Evolutionary conservation across 2,888 invertebrate species (phyloP).

Genomic region (Nomada fabriciana): DNA sequence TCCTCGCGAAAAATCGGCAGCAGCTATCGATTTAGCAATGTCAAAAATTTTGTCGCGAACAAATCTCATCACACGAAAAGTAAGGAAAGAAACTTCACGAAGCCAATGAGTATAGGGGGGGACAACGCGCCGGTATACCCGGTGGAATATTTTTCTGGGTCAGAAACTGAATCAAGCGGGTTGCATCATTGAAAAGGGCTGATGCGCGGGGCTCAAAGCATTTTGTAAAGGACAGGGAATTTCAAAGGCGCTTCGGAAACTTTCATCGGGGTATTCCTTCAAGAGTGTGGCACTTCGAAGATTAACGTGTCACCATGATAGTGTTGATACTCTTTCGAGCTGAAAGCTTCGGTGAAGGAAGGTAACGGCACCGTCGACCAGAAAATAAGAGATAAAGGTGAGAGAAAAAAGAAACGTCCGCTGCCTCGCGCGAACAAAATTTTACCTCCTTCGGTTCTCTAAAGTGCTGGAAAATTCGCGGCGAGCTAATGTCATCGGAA

Average conservation of each 20-base stretch:
- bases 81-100: conserved; percentile 1
- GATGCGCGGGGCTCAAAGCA: conserved; percentile 52
- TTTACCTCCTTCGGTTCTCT: not conserved
- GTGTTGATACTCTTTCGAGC: conserved; percentile 56
- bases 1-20: not conserved
- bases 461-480: not conserved
- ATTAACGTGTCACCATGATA: conserved; percentile 57
- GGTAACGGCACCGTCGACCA: conserved; percentile 37
- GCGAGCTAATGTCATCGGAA: not conserved
- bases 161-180: conserved; percentile 55
- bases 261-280: conserved; percentile 49
- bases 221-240: conserved; percentile 56
- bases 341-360: conserved; percentile 37
- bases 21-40: too few relatives aligned
- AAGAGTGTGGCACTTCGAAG: conserved; percentile 57
- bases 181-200: conserved; percentile 57
- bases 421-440: conserved; percentile 15
- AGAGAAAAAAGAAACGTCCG: not conserved
- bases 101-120: conserved; percentile 45
- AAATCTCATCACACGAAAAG: not conserved
- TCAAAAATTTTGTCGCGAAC: not conserved
- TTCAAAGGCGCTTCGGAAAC: conserved; percentile 58
- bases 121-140: not conserved
- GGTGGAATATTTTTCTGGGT: conserved; percentile 57
- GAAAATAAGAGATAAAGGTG: conserved; percentile 48